Percentiles rank a stretch among this genome's conserved stretches.
phyloP scores from a whole-genome alignment of 1,140 invertebrate species.

The Reticulitermes speratus region DNA sequence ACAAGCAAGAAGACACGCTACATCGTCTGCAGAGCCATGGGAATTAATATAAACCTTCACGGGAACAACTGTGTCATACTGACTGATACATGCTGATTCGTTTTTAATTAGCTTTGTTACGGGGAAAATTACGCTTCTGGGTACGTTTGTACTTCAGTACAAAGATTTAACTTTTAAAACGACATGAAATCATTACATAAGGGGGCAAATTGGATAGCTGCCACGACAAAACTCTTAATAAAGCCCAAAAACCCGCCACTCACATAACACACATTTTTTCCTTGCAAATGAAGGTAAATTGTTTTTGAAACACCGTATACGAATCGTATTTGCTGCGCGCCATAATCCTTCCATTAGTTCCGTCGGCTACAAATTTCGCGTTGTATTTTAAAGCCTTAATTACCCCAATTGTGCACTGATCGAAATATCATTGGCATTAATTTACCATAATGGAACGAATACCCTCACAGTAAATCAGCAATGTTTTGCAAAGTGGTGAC shows the following conservation, averaged over 20 bases:
- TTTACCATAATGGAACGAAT: neutral
- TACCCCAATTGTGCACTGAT: constrained; percentile 7
- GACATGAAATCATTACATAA: too few species aligned
- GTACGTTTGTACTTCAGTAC: too few species aligned
- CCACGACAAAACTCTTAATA: neutral
- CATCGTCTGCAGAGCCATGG: too few species aligned
- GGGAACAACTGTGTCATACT: too few species aligned
- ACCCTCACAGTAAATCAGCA: neutral
- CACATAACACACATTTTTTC: neutral
- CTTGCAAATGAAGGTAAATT: neutral
- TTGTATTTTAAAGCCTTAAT: neutral
- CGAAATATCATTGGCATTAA: constrained; percentile 17
- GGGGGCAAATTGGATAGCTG: neutral
- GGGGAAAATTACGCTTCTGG: too few species aligned
- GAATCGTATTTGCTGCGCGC: neutral
- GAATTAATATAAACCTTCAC: too few species aligned
- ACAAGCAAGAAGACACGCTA: too few species aligned
- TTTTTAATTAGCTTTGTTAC: too few species aligned
- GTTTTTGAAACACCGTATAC: constrained; percentile 2
- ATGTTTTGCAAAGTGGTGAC: neutral
- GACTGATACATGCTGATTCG: too few species aligned
- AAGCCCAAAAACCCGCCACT: neutral
- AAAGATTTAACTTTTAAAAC: too few species aligned
- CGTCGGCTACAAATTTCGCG: neutral
- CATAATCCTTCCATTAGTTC: constrained; percentile 12